These are phyloP conservation scores for Esperia sulphurella DNA, from an alignment of 2,888 invertebrate genomes.

Conservation along the genomic window DNA sequence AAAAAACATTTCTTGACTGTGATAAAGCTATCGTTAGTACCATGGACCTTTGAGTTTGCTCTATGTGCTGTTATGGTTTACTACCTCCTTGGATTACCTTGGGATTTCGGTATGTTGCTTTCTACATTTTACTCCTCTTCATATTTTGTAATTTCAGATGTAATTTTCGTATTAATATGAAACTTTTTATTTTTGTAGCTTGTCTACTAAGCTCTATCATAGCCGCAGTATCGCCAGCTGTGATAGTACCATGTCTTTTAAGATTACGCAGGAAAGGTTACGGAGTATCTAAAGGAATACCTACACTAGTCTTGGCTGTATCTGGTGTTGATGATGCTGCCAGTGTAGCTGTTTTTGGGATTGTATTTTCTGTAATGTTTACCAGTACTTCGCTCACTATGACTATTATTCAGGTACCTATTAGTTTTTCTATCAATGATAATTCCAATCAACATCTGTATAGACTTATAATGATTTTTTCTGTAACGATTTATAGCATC, in stretches of 20 bases:
- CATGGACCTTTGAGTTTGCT: conserved; percentile 87
- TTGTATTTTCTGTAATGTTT: conserved; percentile 88
- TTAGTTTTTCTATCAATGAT: too few relatives aligned
- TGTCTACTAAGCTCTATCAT: conserved; percentile 87
- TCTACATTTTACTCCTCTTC: background rate
- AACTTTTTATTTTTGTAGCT: conserved; percentile 41
- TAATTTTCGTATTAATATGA: background rate
- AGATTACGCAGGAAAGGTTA: conserved; percentile 87
- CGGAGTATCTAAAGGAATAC: conserved; percentile 92
- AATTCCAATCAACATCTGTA: background rate
- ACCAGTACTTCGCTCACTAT: conserved; percentile 81
- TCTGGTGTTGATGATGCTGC: conserved; percentile 93
- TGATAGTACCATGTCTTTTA: conserved; percentile 92
- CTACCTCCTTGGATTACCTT: conserved; percentile 85
- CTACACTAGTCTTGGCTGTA: conserved; percentile 92
- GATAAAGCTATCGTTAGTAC: conserved; percentile 86
- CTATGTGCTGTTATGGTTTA: conserved; percentile 81
- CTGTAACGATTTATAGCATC: too few relatives aligned
- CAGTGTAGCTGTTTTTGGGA: conserved; percentile 92
- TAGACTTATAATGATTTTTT: too few relatives aligned
- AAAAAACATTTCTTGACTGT: conserved; percentile 85
- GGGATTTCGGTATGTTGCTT: conserved; percentile 80
- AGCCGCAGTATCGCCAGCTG: conserved; percentile 94
- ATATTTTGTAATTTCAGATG: background rate
- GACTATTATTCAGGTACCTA: conserved; percentile 31